These are phyloP conservation scores for Drosophila mauritiana DNA, from an alignment of 1,140 invertebrate genomes.

Conservation along the genomic window DNA sequence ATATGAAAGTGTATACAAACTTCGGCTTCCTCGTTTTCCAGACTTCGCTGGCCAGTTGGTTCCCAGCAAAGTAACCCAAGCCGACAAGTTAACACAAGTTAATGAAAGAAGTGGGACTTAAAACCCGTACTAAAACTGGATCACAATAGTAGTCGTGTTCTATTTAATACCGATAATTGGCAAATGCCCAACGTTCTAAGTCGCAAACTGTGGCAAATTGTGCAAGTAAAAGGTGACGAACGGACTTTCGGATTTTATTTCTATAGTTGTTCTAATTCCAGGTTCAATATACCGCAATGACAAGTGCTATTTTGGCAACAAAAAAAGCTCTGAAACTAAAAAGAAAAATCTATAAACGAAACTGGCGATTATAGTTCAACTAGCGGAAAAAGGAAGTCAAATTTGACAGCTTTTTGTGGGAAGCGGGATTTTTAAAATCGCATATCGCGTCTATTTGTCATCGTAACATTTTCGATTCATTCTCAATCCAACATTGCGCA, in stretches of 20 bases:
- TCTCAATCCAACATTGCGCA: constrained; percentile 13
- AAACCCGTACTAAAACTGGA: constrained; percentile 59
- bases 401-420: constrained; percentile 21
- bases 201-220: constrained; percentile 50
- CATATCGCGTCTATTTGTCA: not conserved
- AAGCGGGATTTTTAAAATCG: constrained; percentile 12
- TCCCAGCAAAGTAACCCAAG: constrained; percentile 15
- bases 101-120: constrained; percentile 42
- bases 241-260: constrained; percentile 29
- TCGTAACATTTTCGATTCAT: not conserved
- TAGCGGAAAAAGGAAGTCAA: constrained; percentile 1
- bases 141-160: constrained; percentile 64
- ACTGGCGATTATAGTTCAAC: too few species aligned
- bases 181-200: constrained; percentile 51
- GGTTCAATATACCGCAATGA: constrained; percentile 28
- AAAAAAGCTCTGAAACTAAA: too few species aligned
- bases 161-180: constrained; percentile 69
- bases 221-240: not conserved
- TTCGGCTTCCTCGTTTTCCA: not conserved
- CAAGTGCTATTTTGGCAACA: not conserved
- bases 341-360: not conserved
- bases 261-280: constrained; percentile 41
- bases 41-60: constrained; percentile 48
- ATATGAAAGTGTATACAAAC: not conserved
- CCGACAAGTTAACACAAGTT: constrained; percentile 23